Base-by-base conservation (phyloP, 2,113 vertebrate species). In the Murina feae region DNA sequence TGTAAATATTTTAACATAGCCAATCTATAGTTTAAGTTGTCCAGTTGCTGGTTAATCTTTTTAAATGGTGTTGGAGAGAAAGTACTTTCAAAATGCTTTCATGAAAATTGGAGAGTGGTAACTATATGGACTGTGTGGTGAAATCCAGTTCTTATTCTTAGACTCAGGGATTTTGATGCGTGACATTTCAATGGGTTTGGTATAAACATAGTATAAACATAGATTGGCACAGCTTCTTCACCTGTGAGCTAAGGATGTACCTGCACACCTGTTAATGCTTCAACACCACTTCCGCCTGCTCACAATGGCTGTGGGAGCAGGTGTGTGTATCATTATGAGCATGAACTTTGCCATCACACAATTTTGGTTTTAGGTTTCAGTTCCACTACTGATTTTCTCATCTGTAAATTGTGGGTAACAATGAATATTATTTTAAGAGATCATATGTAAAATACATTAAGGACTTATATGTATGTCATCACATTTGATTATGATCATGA, bases 1-100 rank as follows among this genome's bases (percentile, higher is more conserved):
- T 93, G 21, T 81, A 63, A 79, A 65, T 88, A 91, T 55, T 96
- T 96, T 86, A 90, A 71, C 20, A 87, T 90, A 75, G 25, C 16
- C 49, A 78, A 66, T 17, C 76, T 78, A 12, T 25, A 78, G 37
- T 79, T 85, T 47, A 84, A 87, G 72, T 79, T 16, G 20, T 44
- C 13, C 0, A 68, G 39, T 51, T 72, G 6, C n/a, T 85, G 32
- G 55, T 65, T 81, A 66, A 74, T 78, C 47, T 65, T 90, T 79
- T 68, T 9, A 68, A 85, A 65, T 84, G 79, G 16, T 76, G 93
- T 84, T 74, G 32, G 18, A 90, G 65, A 74, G 39, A 79, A 96
- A 84, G 28, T 68, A 9, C 32, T 92, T 60, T 75, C 35, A 35
- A 68, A 86, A 71, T 39, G 66, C 20, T 86, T 76, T 20, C n/a